Percentiles rank a stretch among this genome's conserved stretches.
phyloP scores from a whole-genome alignment of 2,113 vertebrate species.

The Dermatemys mawii region DNA sequence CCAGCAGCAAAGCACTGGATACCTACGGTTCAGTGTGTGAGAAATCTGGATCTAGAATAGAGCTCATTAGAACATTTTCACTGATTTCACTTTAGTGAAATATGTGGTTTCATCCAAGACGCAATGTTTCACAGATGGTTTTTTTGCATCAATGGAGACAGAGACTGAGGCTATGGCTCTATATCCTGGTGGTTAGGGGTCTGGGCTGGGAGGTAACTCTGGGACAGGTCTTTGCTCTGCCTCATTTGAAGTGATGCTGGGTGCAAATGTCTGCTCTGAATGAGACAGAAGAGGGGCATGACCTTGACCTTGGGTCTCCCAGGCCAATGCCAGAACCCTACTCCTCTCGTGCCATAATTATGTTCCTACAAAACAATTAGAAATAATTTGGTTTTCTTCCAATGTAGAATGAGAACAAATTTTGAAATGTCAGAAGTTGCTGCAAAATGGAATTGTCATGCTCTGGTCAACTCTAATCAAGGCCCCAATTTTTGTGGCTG shows the following conservation, averaged over 20 bases:
- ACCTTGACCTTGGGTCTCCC: not conserved
- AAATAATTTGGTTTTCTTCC: too few species aligned
- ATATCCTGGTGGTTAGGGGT: not conserved
- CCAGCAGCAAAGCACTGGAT: not conserved
- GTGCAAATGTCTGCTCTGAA: not conserved
- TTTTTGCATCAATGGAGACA: not conserved
- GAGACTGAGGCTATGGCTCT: not conserved
- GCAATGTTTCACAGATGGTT: not conserved
- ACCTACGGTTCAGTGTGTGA: constrained; percentile 14
- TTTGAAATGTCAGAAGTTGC: not conserved
- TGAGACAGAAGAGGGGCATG: not conserved
- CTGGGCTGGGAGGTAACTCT: not conserved
- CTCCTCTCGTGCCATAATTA: too few species aligned
- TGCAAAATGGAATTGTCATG: not conserved
- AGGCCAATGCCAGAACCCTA: too few species aligned
- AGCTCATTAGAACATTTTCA: not conserved
- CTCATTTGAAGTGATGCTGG: not conserved
- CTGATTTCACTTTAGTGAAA: not conserved
- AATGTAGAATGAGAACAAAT: not conserved
- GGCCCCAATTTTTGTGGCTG: not conserved
- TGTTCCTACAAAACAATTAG: too few species aligned
- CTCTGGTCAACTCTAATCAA: not conserved
- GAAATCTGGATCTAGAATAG: not conserved
- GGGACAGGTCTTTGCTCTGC: not conserved
- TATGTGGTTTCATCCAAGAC: not conserved